Evolutionary conservation across 1,140 invertebrate genomes (phyloP), one percentile per base, ranked within the genome.

Genomic region (Antheraea mylitta): DNA sequence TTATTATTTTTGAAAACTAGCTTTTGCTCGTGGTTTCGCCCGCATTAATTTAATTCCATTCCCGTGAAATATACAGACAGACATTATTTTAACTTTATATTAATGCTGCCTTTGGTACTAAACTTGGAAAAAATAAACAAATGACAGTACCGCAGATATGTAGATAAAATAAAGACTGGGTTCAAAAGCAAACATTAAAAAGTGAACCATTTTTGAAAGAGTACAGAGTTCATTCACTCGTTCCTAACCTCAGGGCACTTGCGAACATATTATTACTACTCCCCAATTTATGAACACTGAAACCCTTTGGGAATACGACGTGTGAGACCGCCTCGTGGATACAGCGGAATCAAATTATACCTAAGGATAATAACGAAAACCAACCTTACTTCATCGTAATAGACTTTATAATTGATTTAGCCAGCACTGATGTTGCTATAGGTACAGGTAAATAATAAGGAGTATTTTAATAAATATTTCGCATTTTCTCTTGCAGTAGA

Each of bases 281-380:
- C 65, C 77, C 79, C 81, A 82, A 85, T 87, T 87, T 87, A 86
- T 83, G 81, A 81, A 82, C 81, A 74, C 81, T 65, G 38, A 73
- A 78, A 71, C 75, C 82, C 76, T 79, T 77, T 60, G 74, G 64
- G 80, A 85, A 79, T 75, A 80, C 79, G 78, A 85, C 74, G 82
- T 86, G 82, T 84, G 82, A 89, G 83, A 83, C 85, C 83, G 87
- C 86, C 87, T 80, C 78, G 68, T 72, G 69, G 70, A 65, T 71
- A 73, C 37, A 70, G 19, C 62, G 60, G 67, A 68, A 73, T 60
- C 65, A 74, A 73, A 77, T 71, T 72, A 65, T 38, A 69, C 67
- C 66, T 5, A 42, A 66, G 45, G 30, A 11, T 18, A 18, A 59
- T 16, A n/a, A 0, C 66, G 16, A 38, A 73, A 67, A 64, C 37